phyloP scores from a whole-genome alignment of 2,797 vertebrate genomes.

The Hippocampus kuda region DNA sequence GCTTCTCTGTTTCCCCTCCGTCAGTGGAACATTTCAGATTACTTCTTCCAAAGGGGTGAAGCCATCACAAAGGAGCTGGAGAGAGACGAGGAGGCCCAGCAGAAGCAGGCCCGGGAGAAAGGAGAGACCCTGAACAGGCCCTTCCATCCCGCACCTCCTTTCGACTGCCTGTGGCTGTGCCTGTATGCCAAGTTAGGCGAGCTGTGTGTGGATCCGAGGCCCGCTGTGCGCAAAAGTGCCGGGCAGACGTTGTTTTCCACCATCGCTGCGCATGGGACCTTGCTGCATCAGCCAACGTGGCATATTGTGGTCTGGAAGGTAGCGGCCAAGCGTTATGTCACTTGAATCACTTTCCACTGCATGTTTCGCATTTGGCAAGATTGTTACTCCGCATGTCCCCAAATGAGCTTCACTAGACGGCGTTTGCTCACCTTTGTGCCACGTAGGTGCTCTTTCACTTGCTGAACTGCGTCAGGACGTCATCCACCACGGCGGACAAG shows the following conservation, averaged over 20 bases:
- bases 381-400: not conserved
- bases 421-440: not conserved
- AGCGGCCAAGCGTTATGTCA: slow-evolving; percentile 23
- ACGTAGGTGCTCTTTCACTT: slow-evolving; percentile 90
- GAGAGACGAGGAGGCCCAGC: slow-evolving; percentile 79
- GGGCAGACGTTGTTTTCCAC: slow-evolving; percentile 97
- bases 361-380: not conserved
- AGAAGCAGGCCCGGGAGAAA: slow-evolving; percentile 87
- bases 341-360: not conserved
- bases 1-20: slow-evolving; percentile 15
- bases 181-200: slow-evolving; percentile 93
- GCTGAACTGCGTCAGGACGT: slow-evolving; percentile 83
- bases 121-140: slow-evolving; percentile 84
- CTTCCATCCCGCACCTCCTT: slow-evolving; percentile 91
- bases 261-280: slow-evolving; percentile 89
- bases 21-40: slow-evolving; percentile 99
- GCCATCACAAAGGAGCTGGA: slow-evolving; percentile 88
- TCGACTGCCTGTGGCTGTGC: slow-evolving; percentile 96
- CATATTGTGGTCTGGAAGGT: slow-evolving; percentile 99
- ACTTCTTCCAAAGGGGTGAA: slow-evolving; percentile 97
- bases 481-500: slow-evolving; percentile 95
- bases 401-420: not conserved
- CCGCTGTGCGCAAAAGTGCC: slow-evolving; percentile 92
- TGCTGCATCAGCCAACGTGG: slow-evolving; percentile 92
- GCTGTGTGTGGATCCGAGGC: slow-evolving; percentile 89